Conservation (phyloP, 1,140 invertebrate species). For the Drusus annulatus region DNA sequence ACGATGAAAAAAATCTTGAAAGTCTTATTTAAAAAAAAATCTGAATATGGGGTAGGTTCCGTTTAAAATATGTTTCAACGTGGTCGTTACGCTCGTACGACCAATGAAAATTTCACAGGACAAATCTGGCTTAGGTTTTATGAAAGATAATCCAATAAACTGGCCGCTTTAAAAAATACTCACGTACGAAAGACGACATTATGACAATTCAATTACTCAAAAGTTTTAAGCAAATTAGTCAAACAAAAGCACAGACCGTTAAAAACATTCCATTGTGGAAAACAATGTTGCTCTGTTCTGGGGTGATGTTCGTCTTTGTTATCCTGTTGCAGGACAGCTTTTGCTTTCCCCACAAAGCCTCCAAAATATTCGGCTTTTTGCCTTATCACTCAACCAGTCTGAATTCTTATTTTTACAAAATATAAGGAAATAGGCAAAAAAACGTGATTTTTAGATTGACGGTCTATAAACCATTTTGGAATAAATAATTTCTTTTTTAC, state of each 20-base stretch:
- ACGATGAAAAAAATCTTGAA: too few species aligned
- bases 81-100: too few species aligned
- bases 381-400: too few species aligned
- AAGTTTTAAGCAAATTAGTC: conserved; percentile 23
- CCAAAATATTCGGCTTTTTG: not conserved
- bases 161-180: conserved; percentile 12
- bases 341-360: not conserved
- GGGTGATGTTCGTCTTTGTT: not conserved
- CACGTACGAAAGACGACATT: conserved; percentile 22
- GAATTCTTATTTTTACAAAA: too few species aligned
- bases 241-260: conserved; percentile 18
- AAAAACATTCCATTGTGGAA: conserved; percentile 23
- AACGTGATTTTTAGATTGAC: too few species aligned
- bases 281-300: conserved; percentile 9
- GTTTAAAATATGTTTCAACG: too few species aligned
- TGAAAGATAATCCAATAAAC: conserved; percentile 24
- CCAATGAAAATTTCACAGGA: too few species aligned
- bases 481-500: too few species aligned
- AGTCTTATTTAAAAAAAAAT: too few species aligned
- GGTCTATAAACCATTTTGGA: too few species aligned
- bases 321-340: not conserved
- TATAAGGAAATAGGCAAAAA: too few species aligned
- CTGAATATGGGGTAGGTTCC: too few species aligned
- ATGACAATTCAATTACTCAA: conserved; percentile 17
- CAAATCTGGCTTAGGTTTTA: not conserved